Evolutionary conservation across 2,888 invertebrate species (phyloP).

Genomic region (Hoplodrina ambigua): DNA sequence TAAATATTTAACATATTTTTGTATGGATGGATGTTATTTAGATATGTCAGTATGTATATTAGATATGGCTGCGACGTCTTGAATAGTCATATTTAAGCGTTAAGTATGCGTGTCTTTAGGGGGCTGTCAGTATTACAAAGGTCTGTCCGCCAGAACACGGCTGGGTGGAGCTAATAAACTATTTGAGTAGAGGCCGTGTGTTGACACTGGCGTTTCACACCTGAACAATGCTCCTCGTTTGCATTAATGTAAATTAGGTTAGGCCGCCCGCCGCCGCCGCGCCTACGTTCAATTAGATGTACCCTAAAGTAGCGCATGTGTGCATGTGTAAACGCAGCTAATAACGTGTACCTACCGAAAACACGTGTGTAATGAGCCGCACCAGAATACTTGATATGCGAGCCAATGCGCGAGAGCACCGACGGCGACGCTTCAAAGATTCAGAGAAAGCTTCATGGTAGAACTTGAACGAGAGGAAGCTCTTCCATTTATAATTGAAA

Average conservation of each 20-base stretch:
- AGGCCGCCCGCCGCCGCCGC: constrained; percentile 81
- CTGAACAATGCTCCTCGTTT: constrained; percentile 90
- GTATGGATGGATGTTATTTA: constrained; percentile 59
- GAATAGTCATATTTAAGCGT: constrained; percentile 85
- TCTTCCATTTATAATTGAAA: neutral
- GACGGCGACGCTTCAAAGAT: neutral
- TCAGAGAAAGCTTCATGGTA: constrained; percentile 4
- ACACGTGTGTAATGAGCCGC: constrained; percentile 59
- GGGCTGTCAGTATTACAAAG: constrained; percentile 87
- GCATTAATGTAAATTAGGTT: constrained; percentile 91
- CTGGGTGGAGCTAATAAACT: constrained; percentile 90
- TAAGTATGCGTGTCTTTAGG: constrained; percentile 86
- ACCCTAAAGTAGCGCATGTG: constrained; percentile 86
- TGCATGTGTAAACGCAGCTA: constrained; percentile 82
- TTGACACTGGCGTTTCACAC: constrained; percentile 90
- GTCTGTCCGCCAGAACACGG: constrained; percentile 85
- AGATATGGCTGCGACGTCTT: constrained; percentile 74
- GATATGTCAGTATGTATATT: constrained; percentile 70
- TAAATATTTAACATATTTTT: constrained; percentile 60
- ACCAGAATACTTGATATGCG: constrained; percentile 32
- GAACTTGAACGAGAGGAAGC: neutral
- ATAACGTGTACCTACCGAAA: constrained; percentile 66
- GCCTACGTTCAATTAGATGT: constrained; percentile 89
- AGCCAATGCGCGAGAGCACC: constrained; percentile 12
- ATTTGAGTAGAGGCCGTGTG: constrained; percentile 88